phyloP scores from a whole-genome alignment of 2,888 invertebrate species.

The Torymus texanus region DNA sequence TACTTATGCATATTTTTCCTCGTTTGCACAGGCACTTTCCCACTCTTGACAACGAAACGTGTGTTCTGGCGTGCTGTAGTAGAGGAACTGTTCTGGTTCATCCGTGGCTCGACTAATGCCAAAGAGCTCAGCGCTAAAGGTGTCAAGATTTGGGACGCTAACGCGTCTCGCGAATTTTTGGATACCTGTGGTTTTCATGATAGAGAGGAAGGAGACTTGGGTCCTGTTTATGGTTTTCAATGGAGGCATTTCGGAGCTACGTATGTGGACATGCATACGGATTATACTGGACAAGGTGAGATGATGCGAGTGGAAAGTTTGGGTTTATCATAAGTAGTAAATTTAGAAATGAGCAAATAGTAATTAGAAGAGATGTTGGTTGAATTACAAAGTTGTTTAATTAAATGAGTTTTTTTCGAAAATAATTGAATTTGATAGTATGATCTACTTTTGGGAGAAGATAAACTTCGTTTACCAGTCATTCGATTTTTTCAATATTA shows the following conservation, averaged over 20 bases:
- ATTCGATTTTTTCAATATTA: no score
- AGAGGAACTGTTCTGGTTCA: conserved; percentile 97
- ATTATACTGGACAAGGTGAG: conserved; percentile 82
- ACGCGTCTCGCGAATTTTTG: conserved; percentile 91
- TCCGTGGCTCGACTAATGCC: conserved; percentile 92
- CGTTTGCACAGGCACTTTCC: conserved; percentile 78
- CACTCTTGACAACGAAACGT: conserved; percentile 94
- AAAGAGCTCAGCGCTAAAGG: conserved; percentile 86
- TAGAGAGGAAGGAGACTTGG: conserved; percentile 94
- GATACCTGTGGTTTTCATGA: conserved; percentile 89
- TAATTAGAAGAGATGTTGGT: neutral
- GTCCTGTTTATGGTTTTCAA: conserved; percentile 98
- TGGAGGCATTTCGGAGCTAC: conserved; percentile 99
- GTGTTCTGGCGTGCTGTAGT: conserved; percentile 94
- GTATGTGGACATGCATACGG: conserved; percentile 87
- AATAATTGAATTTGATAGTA: no score
- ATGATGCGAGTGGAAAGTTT: neutral
- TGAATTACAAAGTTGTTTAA: no score
- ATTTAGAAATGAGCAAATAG: neutral
- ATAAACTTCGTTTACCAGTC: no score
- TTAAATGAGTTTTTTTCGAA: no score
- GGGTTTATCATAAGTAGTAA: neutral
- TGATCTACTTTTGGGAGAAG: no score
- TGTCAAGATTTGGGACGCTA: conserved; percentile 97
- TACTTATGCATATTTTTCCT: no score